Base-by-base conservation (phyloP, 2,888 invertebrate species). In the Eupelmus urozonus region DNA sequence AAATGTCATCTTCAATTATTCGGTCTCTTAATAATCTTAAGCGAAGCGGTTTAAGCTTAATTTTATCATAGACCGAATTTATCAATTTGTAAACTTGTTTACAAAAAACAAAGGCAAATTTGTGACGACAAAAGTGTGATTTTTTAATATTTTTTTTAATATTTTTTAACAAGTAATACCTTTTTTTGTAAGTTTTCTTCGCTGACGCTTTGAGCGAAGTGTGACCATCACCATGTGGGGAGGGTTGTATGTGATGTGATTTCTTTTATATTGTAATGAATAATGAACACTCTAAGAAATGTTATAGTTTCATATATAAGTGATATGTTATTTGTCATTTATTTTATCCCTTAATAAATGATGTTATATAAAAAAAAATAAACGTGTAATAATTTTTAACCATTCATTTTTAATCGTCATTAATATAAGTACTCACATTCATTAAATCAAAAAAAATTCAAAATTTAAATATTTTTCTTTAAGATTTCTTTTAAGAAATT, bases 291-390 rank as follows among this genome's bases (percentile, higher is more conserved):
- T 87, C 84, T 89, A 89, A 89, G 86, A 89, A 89, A 89, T 89
- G 88, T 89, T 89, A 89, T 89, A 89, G 88, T 89, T 89, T 89
- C 89, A 86, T 89, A 89, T 89, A 88, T 88, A 89, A 89, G 88
- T 88, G 87, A 89, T 89, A 89, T 88, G 89, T 89, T 89, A 89
- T 88, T 89, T 89, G 87, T 89, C 89, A 89, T 89, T 89, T 89
- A 89, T 89, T 89, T 89, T 88, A 89, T 87, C 87, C 87, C 87
- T 87, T 87, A 89, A 89, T 89, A 89, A 89, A 89, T 88, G 88
- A 89, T 89, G 89, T 89, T 89, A 89, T 88, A 89, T 88, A 88
- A 87, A 88, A 84, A 82, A 34, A 34, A 34, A 5, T 34, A 34
- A 5, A 5, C 34, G 3, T 34, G n/a, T n/a, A n/a, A n/a, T n/a